phyloP scores from a whole-genome alignment of 2,113 vertebrate species.

The Prochilodus magdalenae region DNA sequence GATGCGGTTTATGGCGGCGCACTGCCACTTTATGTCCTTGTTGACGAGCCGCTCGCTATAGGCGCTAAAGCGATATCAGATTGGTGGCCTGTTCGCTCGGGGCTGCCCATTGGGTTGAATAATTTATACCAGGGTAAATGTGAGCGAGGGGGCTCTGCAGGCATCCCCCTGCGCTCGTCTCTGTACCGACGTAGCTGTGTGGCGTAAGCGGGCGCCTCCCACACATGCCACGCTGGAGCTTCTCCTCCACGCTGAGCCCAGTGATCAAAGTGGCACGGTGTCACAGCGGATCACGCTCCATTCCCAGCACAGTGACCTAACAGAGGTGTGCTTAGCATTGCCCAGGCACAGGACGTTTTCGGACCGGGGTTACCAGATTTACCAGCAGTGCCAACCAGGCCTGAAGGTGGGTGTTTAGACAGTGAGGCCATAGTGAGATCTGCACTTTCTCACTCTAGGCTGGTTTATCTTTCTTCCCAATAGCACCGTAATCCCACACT shows the following conservation, averaged over 20 bases:
- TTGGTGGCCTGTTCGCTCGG: not conserved
- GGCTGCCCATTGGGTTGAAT: constrained; percentile 12
- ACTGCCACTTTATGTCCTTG: no score
- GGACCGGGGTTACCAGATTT: no score
- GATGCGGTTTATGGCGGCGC: not conserved
- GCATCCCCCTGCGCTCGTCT: not conserved
- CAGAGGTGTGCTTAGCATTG: constrained; percentile 1
- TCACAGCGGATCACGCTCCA: not conserved
- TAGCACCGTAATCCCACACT: no score
- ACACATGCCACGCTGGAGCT: not conserved
- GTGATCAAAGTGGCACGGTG: constrained; percentile 23
- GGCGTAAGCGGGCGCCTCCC: not conserved
- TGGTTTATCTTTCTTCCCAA: no score
- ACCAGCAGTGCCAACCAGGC: no score
- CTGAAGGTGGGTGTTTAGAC: no score
- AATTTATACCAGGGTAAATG: constrained; percentile 19
- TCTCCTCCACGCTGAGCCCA: not conserved
- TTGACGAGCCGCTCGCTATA: not conserved
- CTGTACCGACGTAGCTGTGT: not conserved
- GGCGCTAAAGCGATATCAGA: no score
- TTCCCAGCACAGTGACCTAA: not conserved
- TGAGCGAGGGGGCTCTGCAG: not conserved
- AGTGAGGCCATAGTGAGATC: no score
- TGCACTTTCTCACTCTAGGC: no score
- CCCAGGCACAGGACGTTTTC: no score